These are phyloP conservation scores for Lycocorax pyrrhopterus DNA, from an alignment of 2,113 vertebrate genomes.

Conservation along the genomic window DNA sequence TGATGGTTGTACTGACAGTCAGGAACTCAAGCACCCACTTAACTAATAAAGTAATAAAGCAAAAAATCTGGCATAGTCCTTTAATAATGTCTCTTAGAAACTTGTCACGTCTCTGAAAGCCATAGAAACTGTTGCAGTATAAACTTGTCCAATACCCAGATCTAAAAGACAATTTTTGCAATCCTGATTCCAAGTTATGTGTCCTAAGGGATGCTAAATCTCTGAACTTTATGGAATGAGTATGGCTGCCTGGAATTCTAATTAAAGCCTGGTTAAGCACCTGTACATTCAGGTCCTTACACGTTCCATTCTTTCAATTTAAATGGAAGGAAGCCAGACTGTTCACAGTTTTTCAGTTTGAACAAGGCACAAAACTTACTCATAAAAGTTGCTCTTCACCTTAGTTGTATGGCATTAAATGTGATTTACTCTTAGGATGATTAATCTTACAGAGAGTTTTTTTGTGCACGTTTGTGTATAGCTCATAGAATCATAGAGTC, in stretches of 20 bases:
- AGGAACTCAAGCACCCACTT: neutral
- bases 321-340: neutral
- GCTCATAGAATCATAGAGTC: neutral
- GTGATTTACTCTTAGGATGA: neutral
- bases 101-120: neutral
- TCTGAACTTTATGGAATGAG: neutral
- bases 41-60: neutral
- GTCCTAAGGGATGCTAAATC: neutral
- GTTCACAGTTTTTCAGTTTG: neutral
- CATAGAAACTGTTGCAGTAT: neutral
- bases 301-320: neutral
- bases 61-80: neutral
- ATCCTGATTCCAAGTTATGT: neutral
- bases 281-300: neutral
- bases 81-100: neutral
- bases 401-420: neutral
- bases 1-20: neutral
- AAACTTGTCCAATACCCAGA: neutral
- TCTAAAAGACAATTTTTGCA: neutral
- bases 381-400: neutral
- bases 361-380: neutral
- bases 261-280: neutral
- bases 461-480: neutral
- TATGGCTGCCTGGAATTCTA: neutral
- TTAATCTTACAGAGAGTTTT: neutral